phyloP scores from a whole-genome alignment of 2,113 vertebrate genomes.

The Varanus salvator region DNA sequence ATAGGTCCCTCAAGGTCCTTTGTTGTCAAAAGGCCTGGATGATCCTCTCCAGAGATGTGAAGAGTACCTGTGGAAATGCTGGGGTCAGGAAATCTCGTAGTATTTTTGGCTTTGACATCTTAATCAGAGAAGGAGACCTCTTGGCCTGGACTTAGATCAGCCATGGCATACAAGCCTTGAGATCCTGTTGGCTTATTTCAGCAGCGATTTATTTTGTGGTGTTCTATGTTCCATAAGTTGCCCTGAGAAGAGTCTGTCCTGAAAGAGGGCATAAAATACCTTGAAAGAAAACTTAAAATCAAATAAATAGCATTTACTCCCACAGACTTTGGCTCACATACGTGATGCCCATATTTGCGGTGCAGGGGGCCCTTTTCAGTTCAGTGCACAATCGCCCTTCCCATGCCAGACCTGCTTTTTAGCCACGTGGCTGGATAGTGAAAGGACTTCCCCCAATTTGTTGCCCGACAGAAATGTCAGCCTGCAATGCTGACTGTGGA shows the following conservation, averaged over 20 bases:
- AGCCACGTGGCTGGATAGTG: neutral
- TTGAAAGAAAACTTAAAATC: neutral
- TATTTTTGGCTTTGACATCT: too few species aligned
- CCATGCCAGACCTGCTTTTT: neutral
- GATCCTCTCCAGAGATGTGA: too few species aligned
- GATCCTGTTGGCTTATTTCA: neutral
- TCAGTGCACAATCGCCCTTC: neutral
- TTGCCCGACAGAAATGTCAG: neutral
- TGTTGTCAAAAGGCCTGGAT: too few species aligned
- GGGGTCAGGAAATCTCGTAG: too few species aligned
- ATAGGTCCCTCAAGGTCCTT: too few species aligned
- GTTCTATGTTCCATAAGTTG: neutral
- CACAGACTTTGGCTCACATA: neutral
- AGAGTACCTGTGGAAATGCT: too few species aligned
- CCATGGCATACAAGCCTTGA: neutral
- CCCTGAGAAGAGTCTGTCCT: neutral
- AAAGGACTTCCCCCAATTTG: neutral
- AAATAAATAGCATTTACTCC: neutral
- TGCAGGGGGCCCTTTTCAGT: neutral
- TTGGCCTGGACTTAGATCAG: too few species aligned
- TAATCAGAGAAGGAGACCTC: too few species aligned
- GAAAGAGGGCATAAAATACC: neutral
- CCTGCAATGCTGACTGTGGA: neutral
- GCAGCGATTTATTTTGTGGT: neutral
- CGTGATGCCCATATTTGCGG: neutral